Base-by-base conservation (phyloP, 2,888 invertebrate species). In the Alitta virens region DNA sequence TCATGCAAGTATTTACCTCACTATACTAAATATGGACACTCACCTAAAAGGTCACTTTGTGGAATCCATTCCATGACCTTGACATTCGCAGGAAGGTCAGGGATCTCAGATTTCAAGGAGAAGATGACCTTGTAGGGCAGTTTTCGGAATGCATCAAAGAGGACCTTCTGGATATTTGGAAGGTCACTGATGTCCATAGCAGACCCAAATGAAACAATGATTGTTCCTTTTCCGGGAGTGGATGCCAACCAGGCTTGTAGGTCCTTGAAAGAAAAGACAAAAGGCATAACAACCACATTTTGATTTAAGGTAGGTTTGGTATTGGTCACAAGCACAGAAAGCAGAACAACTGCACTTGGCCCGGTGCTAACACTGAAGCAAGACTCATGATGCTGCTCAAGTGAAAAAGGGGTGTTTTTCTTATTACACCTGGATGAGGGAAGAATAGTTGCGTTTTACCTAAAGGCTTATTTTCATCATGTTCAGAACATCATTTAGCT, bases 21-120 rank as follows among this genome's bases (percentile, higher is more conserved):
- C 5, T 7, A 33, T 33, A 33, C 7, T 33, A 33, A 33, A 33
- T 49, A 49, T 49, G 3, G 5, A 12, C 18, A 2, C 57, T 18
- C 27, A 57, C 57, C 57, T 7, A 57, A 49, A 16, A 57, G 46
- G 24, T 57, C 57, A 16, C 49, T 40, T 21, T 49, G 57, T 1
- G 57, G 57, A 2, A 57, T 57, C 57, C 57, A 57, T 1, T 43
- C 46, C 49, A 57, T 46, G 27, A 57, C 49, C 57, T 49, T 57
- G 25, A 57, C 27, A 43, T 50, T 57, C 1, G 5, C 2, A 2
- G 57, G 57, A 12, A 57, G 2, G 21, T 57, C 24, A 3, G 5
- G 16, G 3, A 49, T 40, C 24, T 23, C 23, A 25, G 49, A 33
- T 33, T 57, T 57, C 12, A 49, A 57, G 2, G 46, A 43, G 27